phyloP scores from a whole-genome alignment of 2,797 vertebrate species.

The Acanthiza pusilla region DNA sequence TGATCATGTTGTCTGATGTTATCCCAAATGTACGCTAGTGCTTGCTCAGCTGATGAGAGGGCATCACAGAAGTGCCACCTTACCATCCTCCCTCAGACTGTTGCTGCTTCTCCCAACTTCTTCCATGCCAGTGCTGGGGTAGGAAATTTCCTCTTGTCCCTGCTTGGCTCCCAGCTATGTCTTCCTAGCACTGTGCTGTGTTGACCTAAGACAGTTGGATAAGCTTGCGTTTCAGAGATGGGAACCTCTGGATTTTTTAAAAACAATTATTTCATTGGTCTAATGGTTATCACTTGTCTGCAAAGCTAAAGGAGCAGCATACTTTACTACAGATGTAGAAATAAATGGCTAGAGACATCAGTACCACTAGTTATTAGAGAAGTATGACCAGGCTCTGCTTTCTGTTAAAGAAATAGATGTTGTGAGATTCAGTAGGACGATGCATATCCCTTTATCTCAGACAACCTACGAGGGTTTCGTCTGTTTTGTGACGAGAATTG shows the following conservation, averaged over 20 bases:
- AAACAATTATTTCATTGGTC: background rate
- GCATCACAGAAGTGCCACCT: background rate
- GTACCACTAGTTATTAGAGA: background rate
- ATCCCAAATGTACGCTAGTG: rapidly evolving
- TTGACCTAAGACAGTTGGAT: background rate
- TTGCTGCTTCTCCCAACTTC: background rate
- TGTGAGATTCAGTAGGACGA: background rate
- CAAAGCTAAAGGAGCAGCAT: background rate
- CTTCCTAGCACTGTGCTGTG: background rate
- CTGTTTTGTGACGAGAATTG: background rate
- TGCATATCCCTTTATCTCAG: background rate
- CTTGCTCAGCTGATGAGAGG: background rate
- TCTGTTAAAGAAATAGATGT: background rate
- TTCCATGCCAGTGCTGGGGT: background rate
- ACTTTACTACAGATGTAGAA: background rate
- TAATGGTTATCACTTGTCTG: background rate
- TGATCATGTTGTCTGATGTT: rapidly evolving
- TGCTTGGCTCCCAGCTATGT: background rate
- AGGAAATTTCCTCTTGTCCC: background rate
- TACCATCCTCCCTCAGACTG: background rate
- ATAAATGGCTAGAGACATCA: background rate
- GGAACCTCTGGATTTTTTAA: background rate
- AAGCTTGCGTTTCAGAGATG: background rate
- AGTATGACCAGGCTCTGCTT: background rate
- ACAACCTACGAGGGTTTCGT: background rate